These are phyloP conservation scores for Ia io DNA, from an alignment of 2,113 vertebrate species.

Conservation along the genomic window DNA sequence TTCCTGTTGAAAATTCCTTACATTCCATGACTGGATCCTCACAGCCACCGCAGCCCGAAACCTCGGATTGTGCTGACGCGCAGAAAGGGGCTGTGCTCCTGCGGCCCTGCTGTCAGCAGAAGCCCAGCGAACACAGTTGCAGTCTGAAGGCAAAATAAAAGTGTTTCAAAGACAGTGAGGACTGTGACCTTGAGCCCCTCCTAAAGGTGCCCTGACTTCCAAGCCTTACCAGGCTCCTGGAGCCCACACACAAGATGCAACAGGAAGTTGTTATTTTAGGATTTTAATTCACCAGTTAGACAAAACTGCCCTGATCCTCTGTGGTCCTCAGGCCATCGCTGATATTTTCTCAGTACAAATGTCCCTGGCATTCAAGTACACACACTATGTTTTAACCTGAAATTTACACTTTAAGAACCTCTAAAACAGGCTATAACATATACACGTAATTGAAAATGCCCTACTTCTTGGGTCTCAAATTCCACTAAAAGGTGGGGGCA, in stretches of 20 bases:
- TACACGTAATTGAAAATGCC: background rate
- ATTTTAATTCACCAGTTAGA: slow-evolving; percentile 18
- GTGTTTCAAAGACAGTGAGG: slow-evolving; percentile 46
- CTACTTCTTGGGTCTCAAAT: slow-evolving; percentile 30
- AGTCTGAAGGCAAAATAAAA: slow-evolving; percentile 45
- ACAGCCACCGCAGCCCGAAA: slow-evolving; percentile 22
- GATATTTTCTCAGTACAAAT: background rate
- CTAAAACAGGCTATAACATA: background rate
- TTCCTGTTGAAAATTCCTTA: slow-evolving; percentile 77
- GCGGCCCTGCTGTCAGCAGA: slow-evolving; percentile 64
- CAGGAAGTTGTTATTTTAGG: background rate
- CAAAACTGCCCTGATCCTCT: background rate
- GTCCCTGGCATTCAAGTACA: background rate
- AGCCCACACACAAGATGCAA: background rate
- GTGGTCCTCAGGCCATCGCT: background rate
- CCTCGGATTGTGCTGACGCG: slow-evolving; percentile 75
- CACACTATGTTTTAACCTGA: background rate
- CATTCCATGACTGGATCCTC: slow-evolving; percentile 73
- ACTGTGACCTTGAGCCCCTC: slow-evolving; percentile 44
- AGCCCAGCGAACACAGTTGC: slow-evolving; percentile 54
- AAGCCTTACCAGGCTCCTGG: background rate
- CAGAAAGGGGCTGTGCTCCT: background rate
- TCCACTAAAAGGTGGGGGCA: background rate
- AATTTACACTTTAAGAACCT: slow-evolving; percentile 12
- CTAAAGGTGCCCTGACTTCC: background rate